A percentile compares a stretch with the other conserved stretches of the same genome.
These are phyloP conservation scores for Scaptomyza caliginosa DNA, from an alignment of 2,888 invertebrate species.

Conservation along the genomic window DNA sequence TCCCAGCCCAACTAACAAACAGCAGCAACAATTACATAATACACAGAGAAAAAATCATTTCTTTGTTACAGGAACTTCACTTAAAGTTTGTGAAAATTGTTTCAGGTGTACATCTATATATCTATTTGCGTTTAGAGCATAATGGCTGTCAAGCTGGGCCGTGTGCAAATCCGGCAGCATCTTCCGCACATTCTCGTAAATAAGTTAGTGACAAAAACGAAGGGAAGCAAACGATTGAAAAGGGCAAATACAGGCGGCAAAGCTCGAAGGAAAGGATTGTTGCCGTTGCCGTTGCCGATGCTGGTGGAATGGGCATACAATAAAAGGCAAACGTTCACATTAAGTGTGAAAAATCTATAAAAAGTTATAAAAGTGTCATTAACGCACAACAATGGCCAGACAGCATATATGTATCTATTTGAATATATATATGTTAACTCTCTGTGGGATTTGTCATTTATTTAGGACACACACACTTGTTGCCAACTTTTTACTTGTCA, in stretches of 20 bases:
- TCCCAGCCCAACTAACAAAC: constrained; percentile 33
- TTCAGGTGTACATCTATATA: constrained; percentile 2
- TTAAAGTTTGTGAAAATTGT: not conserved
- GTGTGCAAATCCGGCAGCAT: constrained; percentile 59
- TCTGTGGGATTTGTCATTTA: constrained; percentile 19
- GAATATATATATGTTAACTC: not conserved
- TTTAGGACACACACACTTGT: constrained; percentile 33
- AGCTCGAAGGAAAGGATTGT: constrained; percentile 66
- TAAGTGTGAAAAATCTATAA: constrained; percentile 79
- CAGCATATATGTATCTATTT: constrained; percentile 11
- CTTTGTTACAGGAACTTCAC: no score
- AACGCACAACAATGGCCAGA: constrained; percentile 58
- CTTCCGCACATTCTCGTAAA: constrained; percentile 70
- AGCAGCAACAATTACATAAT: constrained; percentile 32
- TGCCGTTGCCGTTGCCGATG: constrained; percentile 54
- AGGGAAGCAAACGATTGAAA: constrained; percentile 34
- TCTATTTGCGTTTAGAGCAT: constrained; percentile 38
- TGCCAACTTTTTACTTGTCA: constrained; percentile 12
- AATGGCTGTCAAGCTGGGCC: constrained; percentile 38
- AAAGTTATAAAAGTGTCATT: constrained; percentile 81
- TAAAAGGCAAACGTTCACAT: constrained; percentile 75
- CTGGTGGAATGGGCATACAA: constrained; percentile 63
- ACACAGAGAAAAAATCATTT: not conserved
- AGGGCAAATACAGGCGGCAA: constrained; percentile 46
- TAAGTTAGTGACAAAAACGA: constrained; percentile 54